phyloP scores from a whole-genome alignment of 2,888 invertebrate species.

The Clistopyga incitator region DNA sequence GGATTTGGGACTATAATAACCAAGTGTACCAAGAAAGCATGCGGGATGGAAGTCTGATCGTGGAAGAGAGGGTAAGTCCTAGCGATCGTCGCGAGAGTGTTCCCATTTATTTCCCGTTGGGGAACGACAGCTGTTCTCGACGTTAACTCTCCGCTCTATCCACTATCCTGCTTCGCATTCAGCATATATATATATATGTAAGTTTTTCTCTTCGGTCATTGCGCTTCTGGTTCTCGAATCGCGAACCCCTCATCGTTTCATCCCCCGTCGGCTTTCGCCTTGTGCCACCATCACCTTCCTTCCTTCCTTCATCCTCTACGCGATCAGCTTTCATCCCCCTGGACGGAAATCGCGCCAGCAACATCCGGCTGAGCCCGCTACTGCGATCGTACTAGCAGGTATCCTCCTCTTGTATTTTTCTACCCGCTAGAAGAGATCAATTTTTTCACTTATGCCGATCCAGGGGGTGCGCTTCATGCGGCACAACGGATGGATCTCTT shows the following conservation, averaged over 20 bases:
- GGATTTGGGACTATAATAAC: conserved; percentile 40
- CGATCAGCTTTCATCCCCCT: conserved; percentile 37
- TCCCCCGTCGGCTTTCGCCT: conserved; percentile 38
- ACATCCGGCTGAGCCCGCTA: conserved; percentile 55
- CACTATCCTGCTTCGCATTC: conserved; percentile 37
- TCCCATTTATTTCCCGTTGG: conserved; percentile 76
- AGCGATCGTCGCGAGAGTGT: conserved; percentile 63
- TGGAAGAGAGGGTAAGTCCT: conserved; percentile 40
- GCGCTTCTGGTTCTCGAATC: conserved; percentile 44
- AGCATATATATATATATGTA: conserved; percentile 26
- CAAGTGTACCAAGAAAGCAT: conserved; percentile 13
- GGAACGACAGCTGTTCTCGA: conserved; percentile 77
- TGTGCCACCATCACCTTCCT: conserved; percentile 43
- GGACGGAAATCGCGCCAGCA: conserved; percentile 48
- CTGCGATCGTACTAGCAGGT: conserved; percentile 30
- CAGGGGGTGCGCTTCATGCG: conserved; percentile 22
- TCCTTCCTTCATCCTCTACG: conserved; percentile 26
- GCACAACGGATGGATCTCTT: conserved; percentile 22
- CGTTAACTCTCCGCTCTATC: conserved; percentile 71
- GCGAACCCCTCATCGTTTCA: conserved; percentile 40
- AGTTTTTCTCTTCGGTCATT: conserved; percentile 31
- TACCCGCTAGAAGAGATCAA: conserved; percentile 53
- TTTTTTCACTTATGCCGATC: conserved; percentile 64
- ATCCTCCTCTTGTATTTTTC: conserved; percentile 32
- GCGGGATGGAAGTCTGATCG: conserved; percentile 37